Conservation (phyloP, 1,140 invertebrate genomes). For the Micrasema longulum region DNA sequence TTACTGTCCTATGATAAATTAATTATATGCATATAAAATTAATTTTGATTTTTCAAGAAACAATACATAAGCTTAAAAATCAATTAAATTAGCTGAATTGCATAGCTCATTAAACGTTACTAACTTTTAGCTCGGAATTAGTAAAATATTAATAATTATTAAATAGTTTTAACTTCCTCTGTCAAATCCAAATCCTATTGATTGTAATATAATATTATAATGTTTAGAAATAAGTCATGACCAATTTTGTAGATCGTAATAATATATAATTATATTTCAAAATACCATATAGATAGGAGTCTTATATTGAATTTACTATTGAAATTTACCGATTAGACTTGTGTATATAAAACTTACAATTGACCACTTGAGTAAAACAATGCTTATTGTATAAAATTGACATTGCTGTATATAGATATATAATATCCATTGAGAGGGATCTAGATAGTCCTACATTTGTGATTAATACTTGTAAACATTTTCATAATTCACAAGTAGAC, state of each 20-base stretch:
- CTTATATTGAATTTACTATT: constrained; percentile 48
- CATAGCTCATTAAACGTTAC: not conserved
- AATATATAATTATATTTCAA: constrained; percentile 20
- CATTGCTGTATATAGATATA: constrained; percentile 48
- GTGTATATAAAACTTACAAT: constrained; percentile 49
- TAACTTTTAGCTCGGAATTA: not conserved
- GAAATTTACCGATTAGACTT: constrained; percentile 48
- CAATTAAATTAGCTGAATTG: not conserved
- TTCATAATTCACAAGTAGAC: constrained; percentile 54
- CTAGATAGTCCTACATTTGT: constrained; percentile 52
- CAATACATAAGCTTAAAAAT: constrained; percentile 6
- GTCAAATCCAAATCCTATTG: constrained; percentile 5
- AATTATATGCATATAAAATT: not conserved
- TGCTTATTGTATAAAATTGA: constrained; percentile 49
- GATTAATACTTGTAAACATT: constrained; percentile 53
- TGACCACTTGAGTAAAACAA: constrained; percentile 49
- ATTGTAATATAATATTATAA: constrained; percentile 35
- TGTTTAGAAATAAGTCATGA: constrained; percentile 52
- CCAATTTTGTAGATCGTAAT: constrained; percentile 50
- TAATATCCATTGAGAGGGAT: constrained; percentile 25
- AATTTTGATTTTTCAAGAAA: not conserved
- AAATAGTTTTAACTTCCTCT: not conserved
- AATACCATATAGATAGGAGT: constrained; percentile 44
- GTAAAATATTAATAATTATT: constrained; percentile 7
- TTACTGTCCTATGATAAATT: not conserved